A percentile compares a stretch with the other conserved stretches of the same genome.
Conservation (phyloP, 1,140 invertebrate genomes). For the Eupristina koningsbergeri region DNA sequence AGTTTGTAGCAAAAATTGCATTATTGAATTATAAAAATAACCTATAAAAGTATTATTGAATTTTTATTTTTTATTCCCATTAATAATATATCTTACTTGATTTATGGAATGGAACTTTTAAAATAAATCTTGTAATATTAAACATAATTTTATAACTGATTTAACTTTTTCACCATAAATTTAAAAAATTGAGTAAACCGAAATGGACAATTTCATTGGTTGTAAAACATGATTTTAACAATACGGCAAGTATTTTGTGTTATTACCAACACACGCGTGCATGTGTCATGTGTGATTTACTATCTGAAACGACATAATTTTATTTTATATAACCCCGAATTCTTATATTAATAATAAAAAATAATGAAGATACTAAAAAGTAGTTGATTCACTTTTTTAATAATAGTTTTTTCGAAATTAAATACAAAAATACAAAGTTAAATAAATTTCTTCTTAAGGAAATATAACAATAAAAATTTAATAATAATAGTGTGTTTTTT, state of each 20-base stretch:
- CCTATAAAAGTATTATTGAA: slow-evolving; percentile 32
- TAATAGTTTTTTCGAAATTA: too few relatives aligned
- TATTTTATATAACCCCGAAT: background rate
- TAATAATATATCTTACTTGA: slow-evolving; percentile 41
- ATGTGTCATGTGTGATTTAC: background rate
- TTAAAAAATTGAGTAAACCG: background rate
- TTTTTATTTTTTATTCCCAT: slow-evolving; percentile 15
- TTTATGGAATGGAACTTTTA: slow-evolving; percentile 41
- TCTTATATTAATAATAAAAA: background rate
- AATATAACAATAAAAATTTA: background rate
- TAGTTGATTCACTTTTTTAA: too few relatives aligned
- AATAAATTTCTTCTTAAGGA: background rate
- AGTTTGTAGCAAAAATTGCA: background rate
- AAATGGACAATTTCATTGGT: slow-evolving; percentile 26
- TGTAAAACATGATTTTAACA: background rate
- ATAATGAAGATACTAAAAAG: too few relatives aligned
- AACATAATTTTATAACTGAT: slow-evolving; percentile 44
- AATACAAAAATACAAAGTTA: background rate
- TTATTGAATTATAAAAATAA: slow-evolving; percentile 15
- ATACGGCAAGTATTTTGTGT: background rate
- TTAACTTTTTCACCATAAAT: background rate
- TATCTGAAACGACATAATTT: too few relatives aligned
- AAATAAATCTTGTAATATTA: slow-evolving; percentile 3
- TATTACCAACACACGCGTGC: background rate
- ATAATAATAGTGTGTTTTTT: too few relatives aligned